phyloP scores from a whole-genome alignment of 2,888 invertebrate species.

The Actias luna region DNA sequence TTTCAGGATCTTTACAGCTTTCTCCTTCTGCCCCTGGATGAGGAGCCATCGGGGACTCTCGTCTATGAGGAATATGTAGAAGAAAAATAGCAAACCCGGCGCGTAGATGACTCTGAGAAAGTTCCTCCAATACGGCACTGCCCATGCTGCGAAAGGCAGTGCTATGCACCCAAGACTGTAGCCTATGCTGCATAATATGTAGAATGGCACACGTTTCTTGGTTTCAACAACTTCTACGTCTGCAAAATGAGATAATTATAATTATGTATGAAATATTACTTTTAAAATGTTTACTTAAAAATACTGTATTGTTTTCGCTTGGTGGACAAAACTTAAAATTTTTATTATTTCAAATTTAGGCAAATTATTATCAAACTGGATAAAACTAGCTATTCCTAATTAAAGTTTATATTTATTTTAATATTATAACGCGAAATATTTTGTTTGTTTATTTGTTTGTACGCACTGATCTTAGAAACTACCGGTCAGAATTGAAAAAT shows the following conservation, averaged over 20 bases:
- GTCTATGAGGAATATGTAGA: slow-evolving; percentile 85
- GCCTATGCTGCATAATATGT: slow-evolving; percentile 48
- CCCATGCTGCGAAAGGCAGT: slow-evolving; percentile 51
- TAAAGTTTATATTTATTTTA: no score
- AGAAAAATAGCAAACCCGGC: slow-evolving; percentile 85
- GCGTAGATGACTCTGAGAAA: slow-evolving; percentile 84
- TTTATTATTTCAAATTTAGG: no score
- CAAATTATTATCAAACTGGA: no score
- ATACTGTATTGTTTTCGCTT: no score
- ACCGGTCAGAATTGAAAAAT: no score
- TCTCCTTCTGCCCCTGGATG: slow-evolving; percentile 84
- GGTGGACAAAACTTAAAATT: no score
- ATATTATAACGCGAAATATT: no score
- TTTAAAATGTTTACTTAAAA: no score
- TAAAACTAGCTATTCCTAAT: no score
- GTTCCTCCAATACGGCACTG: slow-evolving; percentile 85
- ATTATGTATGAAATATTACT: no score
- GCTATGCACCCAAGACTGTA: slow-evolving; percentile 47
- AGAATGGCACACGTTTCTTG: slow-evolving; percentile 54
- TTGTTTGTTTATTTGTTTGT: no score
- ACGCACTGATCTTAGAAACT: no score
- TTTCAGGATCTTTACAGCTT: slow-evolving; percentile 83
- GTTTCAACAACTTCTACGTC: slow-evolving; percentile 63
- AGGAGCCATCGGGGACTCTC: slow-evolving; percentile 91
- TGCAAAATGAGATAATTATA: slow-evolving; percentile 34